Evolutionary conservation across 2,797 vertebrate genomes (phyloP), one percentile per base, ranked within the genome.

Genomic region (Novumbra hubbsi): DNA sequence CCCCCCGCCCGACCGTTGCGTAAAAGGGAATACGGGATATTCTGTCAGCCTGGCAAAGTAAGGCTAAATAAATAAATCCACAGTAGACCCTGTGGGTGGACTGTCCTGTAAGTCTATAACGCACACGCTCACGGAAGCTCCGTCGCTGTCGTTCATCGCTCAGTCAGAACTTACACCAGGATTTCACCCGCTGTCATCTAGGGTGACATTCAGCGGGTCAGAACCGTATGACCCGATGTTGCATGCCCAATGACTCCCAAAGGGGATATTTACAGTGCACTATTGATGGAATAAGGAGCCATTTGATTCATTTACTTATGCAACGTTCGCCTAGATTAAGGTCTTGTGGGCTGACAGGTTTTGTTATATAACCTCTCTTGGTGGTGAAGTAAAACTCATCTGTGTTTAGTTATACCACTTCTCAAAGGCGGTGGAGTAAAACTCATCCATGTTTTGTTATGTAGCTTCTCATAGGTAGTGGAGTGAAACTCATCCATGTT

Each of bases 1-100:
- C 55, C 21, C 12, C 14, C 17, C 55, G 8, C 55, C 11, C 21
- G 21, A 21, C 17, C 9, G 9, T 24, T 57, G 0, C 55, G 55
- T 57, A 5, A 24, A 57, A 24, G n/a, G 21, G 55, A 57, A 57
- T 57, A 45, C 41, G 14, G 41, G 9, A 30, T 11, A 32, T 67
- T 67, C 64, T 67, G 64, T 64, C 28, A 67, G 19, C 62, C 28
- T 64, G 62, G 60, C n/a, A 55, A 57, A 24, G 21, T 24, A 57
- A 21, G 21, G 55, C n/a, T 57, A 57, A 57, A 57, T 57, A 57
- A 57, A 57, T 57, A 11, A n/a, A 57, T 57, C 24, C n/a, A 24
- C 8, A 14, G 19, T 57, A n/a, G 21, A 24, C 62, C 28, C 5
- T 4, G 21, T 30, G 62, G 62, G 62, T 17, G 7, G 62, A 64